These are phyloP conservation scores for Furcula furcula DNA, from an alignment of 2,888 invertebrate species.

Conservation along the genomic window DNA sequence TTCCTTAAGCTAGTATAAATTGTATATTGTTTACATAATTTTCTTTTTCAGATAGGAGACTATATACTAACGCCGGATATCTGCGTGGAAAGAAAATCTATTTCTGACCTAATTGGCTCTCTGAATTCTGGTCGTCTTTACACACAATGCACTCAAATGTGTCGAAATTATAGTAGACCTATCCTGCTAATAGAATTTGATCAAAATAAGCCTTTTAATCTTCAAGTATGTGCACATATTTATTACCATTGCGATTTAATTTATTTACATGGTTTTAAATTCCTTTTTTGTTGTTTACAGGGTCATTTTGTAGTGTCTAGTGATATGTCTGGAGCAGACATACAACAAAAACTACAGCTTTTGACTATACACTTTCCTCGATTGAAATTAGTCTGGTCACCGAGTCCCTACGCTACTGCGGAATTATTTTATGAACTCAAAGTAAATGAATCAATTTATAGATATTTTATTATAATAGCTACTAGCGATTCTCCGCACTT, in stretches of 20 bases:
- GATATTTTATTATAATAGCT: too few relatives aligned
- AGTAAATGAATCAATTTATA: too few relatives aligned
- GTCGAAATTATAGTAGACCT: conserved; percentile 91
- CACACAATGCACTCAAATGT: conserved; percentile 97
- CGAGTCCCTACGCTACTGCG: conserved; percentile 97
- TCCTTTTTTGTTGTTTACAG: conserved; percentile 66
- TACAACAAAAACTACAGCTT: conserved; percentile 93
- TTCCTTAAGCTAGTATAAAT: too few relatives aligned
- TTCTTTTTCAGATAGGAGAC: conserved; percentile 91
- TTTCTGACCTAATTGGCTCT: conserved; percentile 97
- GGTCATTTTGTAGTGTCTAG: conserved; percentile 90
- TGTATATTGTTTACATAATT: too few relatives aligned
- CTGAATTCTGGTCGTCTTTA: conserved; percentile 96
- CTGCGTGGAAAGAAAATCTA: conserved; percentile 97
- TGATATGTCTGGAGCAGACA: conserved; percentile 88
- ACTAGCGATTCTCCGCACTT: too few relatives aligned
- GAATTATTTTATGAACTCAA: conserved; percentile 98
- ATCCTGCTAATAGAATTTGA: conserved; percentile 98
- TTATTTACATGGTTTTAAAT: too few relatives aligned
- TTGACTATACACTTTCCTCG: conserved; percentile 98
- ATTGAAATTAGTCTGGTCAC: conserved; percentile 97
- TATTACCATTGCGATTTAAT: too few relatives aligned
- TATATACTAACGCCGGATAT: conserved; percentile 98
- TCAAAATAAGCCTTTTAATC: conserved; percentile 93
- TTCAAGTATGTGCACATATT: conserved; percentile 83